Evolutionary conservation across 2,888 invertebrate genomes (phyloP).

Genomic region (Bugulina stolonifera): DNA sequence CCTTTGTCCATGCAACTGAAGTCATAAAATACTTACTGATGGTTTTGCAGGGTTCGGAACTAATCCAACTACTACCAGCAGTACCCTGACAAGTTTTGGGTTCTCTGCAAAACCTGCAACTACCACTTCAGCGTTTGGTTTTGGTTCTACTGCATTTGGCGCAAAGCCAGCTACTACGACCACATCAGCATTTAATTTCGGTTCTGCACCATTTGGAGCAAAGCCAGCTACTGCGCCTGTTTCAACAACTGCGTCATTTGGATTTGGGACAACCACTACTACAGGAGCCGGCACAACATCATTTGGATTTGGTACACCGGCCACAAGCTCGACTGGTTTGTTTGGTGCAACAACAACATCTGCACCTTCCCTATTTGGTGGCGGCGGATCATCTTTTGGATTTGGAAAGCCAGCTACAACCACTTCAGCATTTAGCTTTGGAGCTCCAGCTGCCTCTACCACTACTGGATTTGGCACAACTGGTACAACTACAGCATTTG

Average conservation of each 20-base stretch:
- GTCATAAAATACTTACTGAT: no score
- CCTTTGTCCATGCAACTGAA: no score
- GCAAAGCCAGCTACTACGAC: slow-evolving; percentile 30
- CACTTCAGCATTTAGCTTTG: slow-evolving; percentile 30
- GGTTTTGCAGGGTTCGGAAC: neutral
- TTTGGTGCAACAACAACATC: slow-evolving; percentile 29
- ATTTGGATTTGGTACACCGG: slow-evolving; percentile 30
- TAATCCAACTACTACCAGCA: neutral
- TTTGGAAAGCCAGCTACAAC: slow-evolving; percentile 28
- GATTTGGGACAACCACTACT: slow-evolving; percentile 20
- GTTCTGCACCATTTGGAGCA: slow-evolving; percentile 27
- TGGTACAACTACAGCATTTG: slow-evolving; percentile 34
- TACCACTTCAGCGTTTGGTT: slow-evolving; percentile 27
- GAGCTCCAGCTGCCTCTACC: slow-evolving; percentile 29
- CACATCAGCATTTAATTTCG: slow-evolving; percentile 28
- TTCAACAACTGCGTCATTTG: slow-evolving; percentile 26
- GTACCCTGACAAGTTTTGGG: neutral
- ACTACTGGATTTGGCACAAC: slow-evolving; percentile 28
- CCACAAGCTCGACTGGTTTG: slow-evolving; percentile 30
- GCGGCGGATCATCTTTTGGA: slow-evolving; percentile 31
- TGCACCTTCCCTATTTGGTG: slow-evolving; percentile 30
- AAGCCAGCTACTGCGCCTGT: slow-evolving; percentile 26
- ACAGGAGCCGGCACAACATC: slow-evolving; percentile 25
- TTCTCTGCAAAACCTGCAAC: neutral
- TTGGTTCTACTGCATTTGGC: slow-evolving; percentile 28